phyloP scores from a whole-genome alignment of 2,888 invertebrate genomes.

The Pachydiplax longipennis region DNA sequence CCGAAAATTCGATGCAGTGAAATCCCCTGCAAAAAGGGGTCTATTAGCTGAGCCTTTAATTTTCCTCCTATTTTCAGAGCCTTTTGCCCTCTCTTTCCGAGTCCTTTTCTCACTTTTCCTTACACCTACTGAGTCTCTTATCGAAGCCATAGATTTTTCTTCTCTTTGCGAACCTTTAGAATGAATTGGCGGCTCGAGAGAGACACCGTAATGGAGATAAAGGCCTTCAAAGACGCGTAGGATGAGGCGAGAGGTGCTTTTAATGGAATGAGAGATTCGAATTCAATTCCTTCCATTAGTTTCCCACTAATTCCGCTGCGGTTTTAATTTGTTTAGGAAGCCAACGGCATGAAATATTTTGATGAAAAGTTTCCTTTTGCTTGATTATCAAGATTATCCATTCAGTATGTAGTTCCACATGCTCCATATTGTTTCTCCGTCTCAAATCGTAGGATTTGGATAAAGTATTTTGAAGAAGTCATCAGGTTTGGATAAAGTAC shows the following conservation, averaged over 20 bases:
- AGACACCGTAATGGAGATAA: neutral
- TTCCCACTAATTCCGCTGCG: neutral
- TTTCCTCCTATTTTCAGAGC: too few species aligned
- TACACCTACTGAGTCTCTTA: neutral
- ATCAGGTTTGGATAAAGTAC: too few species aligned
- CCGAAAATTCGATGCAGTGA: too few species aligned
- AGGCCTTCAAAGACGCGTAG: neutral
- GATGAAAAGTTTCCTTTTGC: neutral
- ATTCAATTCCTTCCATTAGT: conserved; percentile 2
- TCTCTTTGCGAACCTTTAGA: neutral
- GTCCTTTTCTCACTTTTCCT: neutral
- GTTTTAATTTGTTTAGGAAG: conserved; percentile 1
- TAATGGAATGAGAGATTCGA: neutral
- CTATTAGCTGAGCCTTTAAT: neutral
- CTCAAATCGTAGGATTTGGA: too few species aligned
- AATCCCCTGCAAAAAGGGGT: too few species aligned
- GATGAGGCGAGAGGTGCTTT: neutral
- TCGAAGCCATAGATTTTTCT: neutral
- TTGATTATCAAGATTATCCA: too few species aligned
- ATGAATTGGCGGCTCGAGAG: neutral
- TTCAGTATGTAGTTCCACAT: too few species aligned
- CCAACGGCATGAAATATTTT: neutral
- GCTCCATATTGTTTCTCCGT: too few species aligned
- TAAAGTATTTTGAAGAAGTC: too few species aligned
- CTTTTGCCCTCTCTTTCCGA: neutral